These are phyloP conservation scores for Eretmocerus hayati DNA, from an alignment of 2,888 invertebrate species.

Conservation along the genomic window DNA sequence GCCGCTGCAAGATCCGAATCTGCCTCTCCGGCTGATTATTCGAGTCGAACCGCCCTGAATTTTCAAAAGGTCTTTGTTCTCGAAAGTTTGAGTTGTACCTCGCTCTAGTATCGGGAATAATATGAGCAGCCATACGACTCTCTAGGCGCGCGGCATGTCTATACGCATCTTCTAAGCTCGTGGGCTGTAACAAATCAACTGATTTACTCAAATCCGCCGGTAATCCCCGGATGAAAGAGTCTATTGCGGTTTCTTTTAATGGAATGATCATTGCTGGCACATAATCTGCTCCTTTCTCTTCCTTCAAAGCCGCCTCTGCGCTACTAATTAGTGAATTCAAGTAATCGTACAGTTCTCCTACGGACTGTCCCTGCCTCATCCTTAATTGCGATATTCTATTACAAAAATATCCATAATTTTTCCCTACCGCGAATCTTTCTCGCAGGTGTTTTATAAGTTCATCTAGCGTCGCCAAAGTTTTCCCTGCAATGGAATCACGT, in stretches of 20 bases:
- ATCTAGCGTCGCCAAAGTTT: background rate
- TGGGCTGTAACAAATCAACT: background rate
- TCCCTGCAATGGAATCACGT: background rate
- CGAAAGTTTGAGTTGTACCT: background rate
- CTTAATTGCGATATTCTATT: background rate
- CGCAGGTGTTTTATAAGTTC: background rate
- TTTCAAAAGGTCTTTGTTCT: background rate
- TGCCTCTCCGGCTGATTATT: background rate
- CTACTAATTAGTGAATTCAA: background rate
- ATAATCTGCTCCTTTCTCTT: background rate
- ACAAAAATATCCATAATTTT: background rate
- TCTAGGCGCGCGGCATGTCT: background rate
- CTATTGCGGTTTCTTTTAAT: background rate
- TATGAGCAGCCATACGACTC: background rate
- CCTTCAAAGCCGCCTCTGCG: background rate
- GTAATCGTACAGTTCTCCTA: background rate
- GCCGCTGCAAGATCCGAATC: background rate
- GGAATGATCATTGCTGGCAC: background rate
- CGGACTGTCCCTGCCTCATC: background rate
- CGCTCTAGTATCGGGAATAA: background rate
- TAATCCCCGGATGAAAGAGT: background rate
- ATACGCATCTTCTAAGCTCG: background rate
- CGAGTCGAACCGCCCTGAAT: background rate
- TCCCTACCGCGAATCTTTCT: background rate
- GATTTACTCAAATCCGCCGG: background rate